Percentiles rank a stretch among this genome's conserved stretches.
Evolutionary conservation across 2,888 invertebrate genomes (phyloP).

Genomic region (Agelastica alni): DNA sequence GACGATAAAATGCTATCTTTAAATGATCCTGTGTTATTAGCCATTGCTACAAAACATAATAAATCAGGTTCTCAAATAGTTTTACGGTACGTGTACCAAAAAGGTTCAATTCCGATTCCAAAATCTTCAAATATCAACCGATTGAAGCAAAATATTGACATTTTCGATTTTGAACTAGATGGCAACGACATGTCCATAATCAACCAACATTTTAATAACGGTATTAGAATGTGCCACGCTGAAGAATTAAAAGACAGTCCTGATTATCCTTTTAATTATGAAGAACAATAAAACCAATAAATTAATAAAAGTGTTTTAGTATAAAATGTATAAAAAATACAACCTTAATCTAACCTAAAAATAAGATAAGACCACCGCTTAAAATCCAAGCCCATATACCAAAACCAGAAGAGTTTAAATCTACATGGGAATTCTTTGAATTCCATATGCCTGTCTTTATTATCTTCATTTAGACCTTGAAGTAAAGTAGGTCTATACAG

Average conservation of each 20-base stretch:
- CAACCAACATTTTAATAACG: constrained; percentile 54
- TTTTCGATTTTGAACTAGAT: constrained; percentile 63
- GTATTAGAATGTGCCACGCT: constrained; percentile 48
- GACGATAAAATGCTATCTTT: constrained; percentile 63
- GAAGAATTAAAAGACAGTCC: constrained; percentile 45
- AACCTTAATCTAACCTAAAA: no score
- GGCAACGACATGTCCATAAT: constrained; percentile 59
- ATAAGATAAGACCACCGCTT: no score
- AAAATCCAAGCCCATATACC: no score
- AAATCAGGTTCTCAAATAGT: constrained; percentile 74
- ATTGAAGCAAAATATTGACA: constrained; percentile 60
- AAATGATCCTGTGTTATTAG: constrained; percentile 64
- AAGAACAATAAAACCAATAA: constrained; percentile 35
- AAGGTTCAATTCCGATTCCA: constrained; percentile 60
- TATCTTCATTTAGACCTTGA: no score
- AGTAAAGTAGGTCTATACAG: no score
- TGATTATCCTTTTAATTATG: constrained; percentile 51
- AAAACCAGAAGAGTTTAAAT: no score
- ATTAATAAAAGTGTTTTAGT: no score
- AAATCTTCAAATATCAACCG: constrained; percentile 62
- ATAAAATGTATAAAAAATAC: no score
- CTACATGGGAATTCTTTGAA: no score
- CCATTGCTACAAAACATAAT: constrained; percentile 67
- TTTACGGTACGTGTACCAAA: constrained; percentile 56
- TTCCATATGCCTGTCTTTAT: no score